Evolutionary conservation across 2,113 vertebrate species (phyloP).

Genomic region (Psittacus erithacus): DNA sequence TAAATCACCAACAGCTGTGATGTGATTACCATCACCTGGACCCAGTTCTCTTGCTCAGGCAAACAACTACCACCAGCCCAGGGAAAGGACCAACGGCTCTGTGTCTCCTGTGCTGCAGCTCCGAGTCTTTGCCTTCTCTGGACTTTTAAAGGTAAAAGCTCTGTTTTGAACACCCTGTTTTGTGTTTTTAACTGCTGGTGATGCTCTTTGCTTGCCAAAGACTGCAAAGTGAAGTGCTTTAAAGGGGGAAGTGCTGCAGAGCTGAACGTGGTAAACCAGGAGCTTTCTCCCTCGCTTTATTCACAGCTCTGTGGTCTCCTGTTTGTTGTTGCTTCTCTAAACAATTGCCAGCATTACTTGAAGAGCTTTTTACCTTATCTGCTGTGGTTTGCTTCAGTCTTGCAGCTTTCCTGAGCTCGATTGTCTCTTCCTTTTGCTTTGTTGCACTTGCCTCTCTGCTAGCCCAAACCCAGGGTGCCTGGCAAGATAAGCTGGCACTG

Average conservation of each 20-base stretch:
- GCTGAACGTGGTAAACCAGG: neutral
- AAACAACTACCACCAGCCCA: fast-evolving
- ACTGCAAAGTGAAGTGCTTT: neutral
- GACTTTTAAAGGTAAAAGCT: neutral
- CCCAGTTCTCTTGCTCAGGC: fast-evolving
- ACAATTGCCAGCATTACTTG: neutral
- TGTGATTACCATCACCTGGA: neutral
- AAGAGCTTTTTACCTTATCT: neutral
- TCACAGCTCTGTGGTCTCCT: neutral
- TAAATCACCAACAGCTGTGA: neutral
- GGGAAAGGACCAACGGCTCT: neutral
- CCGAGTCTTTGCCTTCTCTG: neutral
- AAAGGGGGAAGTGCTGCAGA: no score
- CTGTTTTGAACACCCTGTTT: neutral
- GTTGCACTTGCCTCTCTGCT: neutral
- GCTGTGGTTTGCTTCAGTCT: neutral
- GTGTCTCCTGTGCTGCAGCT: fast-evolving
- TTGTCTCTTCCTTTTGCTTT: neutral
- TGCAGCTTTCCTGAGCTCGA: neutral
- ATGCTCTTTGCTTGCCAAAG: neutral
- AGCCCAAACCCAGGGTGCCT: neutral
- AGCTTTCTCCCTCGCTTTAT: neutral
- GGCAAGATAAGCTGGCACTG: neutral
- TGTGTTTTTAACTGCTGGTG: neutral
- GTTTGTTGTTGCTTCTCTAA: neutral